Percentiles rank a stretch among this genome's conserved stretches.
These are phyloP conservation scores for Catagonus wagneri DNA, from an alignment of 2,113 vertebrate species.

Conservation along the genomic window DNA sequence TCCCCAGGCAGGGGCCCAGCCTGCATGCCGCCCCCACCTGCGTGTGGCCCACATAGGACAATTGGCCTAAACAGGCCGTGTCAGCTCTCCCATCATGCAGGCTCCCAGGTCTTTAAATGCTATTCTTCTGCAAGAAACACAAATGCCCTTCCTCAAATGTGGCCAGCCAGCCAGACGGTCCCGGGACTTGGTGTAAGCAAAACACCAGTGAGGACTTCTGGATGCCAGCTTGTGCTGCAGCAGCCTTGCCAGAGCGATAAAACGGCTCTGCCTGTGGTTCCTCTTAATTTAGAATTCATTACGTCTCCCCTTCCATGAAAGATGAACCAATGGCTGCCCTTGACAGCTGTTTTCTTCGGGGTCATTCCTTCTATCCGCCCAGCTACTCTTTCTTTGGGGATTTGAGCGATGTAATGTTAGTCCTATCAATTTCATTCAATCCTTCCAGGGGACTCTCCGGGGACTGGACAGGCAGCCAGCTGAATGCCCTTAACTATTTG, in stretches of 20 bases:
- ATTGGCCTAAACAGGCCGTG: not conserved
- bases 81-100: fast-evolving
- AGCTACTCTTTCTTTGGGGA: slow-evolving; percentile 88
- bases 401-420: slow-evolving; percentile 90
- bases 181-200: slow-evolving; percentile 5
- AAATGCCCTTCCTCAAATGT: not conserved
- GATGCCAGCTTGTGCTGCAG: slow-evolving; percentile 72
- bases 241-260: slow-evolving; percentile 54
- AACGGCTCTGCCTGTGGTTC: slow-evolving; percentile 76
- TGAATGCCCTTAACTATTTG: slow-evolving; percentile 84
- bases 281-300: slow-evolving; percentile 88
- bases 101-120: not conserved
- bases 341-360: slow-evolving; percentile 90
- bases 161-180: not conserved
- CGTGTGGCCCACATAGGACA: not conserved
- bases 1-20: not conserved
- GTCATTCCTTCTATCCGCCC: slow-evolving; percentile 88
- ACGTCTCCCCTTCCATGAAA: slow-evolving; percentile 87
- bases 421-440: slow-evolving; percentile 91
- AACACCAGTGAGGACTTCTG: slow-evolving; percentile 57
- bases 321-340: slow-evolving; percentile 91
- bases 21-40: fast-evolving
- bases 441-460: slow-evolving; percentile 88
- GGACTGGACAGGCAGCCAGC: slow-evolving; percentile 84
- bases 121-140: not conserved